These are phyloP conservation scores for Mesopsocus fuscifrons DNA, from an alignment of 2,888 invertebrate genomes.

Conservation along the genomic window DNA sequence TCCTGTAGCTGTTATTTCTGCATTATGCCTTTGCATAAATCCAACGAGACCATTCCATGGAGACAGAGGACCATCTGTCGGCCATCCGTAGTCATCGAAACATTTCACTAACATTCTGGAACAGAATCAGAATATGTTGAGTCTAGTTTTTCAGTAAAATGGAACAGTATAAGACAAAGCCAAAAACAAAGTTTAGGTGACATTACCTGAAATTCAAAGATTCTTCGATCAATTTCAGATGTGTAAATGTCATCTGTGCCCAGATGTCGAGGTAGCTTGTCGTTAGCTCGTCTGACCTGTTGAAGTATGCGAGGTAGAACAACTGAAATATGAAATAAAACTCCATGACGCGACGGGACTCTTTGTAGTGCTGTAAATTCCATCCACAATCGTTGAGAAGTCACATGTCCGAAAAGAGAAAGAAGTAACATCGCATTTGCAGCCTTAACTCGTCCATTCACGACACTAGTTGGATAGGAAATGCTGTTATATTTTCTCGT, in stretches of 20 bases:
- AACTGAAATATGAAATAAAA: neutral
- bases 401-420: too few relatives aligned
- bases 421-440: too few relatives aligned
- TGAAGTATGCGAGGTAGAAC: neutral
- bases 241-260: conserved; percentile 1
- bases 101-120: conserved; percentile 24
- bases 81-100: conserved; percentile 32
- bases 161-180: too few relatives aligned
- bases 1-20: conserved; percentile 33
- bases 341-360: too few relatives aligned
- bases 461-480: too few relatives aligned
- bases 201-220: conserved; percentile 26
- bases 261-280: neutral
- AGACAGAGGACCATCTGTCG: conserved; percentile 31
- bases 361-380: too few relatives aligned
- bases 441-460: too few relatives aligned
- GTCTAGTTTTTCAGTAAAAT: too few relatives aligned
- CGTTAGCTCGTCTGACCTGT: neutral
- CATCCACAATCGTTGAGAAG: too few relatives aligned
- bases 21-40: conserved; percentile 31
- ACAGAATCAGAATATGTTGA: too few relatives aligned
- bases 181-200: neutral
- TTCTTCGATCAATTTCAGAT: conserved; percentile 19
- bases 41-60: conserved; percentile 31
- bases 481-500: too few relatives aligned